phyloP scores from a whole-genome alignment of 2,797 vertebrate species.

The Pampus argenteus region DNA sequence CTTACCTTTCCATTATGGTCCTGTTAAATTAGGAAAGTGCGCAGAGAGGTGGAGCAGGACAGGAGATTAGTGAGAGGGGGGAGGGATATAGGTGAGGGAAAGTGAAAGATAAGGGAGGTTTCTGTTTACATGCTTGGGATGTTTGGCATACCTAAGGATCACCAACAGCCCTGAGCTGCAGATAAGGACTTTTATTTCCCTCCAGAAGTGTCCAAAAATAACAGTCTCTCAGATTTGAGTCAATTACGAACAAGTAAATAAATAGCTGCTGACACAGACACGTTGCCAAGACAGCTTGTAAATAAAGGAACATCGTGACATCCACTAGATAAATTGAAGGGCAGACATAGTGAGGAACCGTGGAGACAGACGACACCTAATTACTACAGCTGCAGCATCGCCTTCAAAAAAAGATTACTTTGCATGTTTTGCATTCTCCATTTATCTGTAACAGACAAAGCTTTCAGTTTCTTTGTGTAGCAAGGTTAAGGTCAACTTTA shows the following conservation, averaged over 20 bases:
- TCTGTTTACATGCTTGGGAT: slow-evolving; percentile 64
- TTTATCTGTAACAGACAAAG: slow-evolving; percentile 22
- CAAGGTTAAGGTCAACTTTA: not conserved
- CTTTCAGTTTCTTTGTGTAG: not conserved
- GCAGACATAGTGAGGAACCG: slow-evolving; percentile 6
- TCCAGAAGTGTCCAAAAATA: slow-evolving; percentile 12
- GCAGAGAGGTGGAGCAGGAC: not conserved
- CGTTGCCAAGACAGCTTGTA: not conserved
- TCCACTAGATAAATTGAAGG: slow-evolving; percentile 12
- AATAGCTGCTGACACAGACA: not conserved
- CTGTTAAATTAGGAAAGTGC: not conserved
- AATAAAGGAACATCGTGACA: not conserved
- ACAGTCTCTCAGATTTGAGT: not conserved
- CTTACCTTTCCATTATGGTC: not conserved
- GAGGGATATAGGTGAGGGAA: slow-evolving; percentile 22
- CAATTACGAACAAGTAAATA: not conserved
- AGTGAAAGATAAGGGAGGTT: slow-evolving; percentile 25
- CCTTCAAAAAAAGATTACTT: slow-evolving; percentile 14
- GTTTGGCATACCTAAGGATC: slow-evolving; percentile 62
- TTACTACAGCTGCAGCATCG: not conserved
- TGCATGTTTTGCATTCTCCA: slow-evolving; percentile 5
- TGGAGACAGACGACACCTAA: not conserved
- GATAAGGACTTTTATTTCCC: slow-evolving; percentile 36
- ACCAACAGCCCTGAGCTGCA: slow-evolving; percentile 14
- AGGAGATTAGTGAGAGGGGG: not conserved